Base-by-base conservation (phyloP, 2,888 invertebrate genomes). In the Acleris sparsana region DNA sequence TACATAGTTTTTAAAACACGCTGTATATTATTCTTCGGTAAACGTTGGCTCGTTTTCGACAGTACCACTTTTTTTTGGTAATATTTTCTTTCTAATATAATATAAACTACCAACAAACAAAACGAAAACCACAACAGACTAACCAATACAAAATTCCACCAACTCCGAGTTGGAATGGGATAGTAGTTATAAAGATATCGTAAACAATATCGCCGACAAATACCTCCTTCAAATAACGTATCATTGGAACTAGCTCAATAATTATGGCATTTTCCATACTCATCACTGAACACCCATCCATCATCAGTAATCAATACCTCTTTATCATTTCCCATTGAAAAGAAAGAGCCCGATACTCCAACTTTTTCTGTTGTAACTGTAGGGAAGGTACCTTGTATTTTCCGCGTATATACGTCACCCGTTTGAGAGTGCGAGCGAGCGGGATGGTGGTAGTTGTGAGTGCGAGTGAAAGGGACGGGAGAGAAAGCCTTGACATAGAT, bases 391-490 rank as follows among this genome's bases (percentile, higher is more conserved):
- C 82, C 81, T 80, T 79, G 74, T 75, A 72, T 85, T 83, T 82
- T 82, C 82, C 80, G 79, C 77, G 78, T 76, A 75, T 79, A 76
- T 80, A 77, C 79, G 79, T 82, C 83, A 81, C 78, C 78, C 76
- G 79, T 78, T 82, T 79, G 76, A 78, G 78, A 77, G 75, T 75
- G 76, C 61, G 79, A 65, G 70, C 22, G 75, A 84, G 68, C 13
- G 78, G 75, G 79, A 83, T n/a, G 57, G 71, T 43, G 18, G 60
- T 66, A 73, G 69, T 67, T 68, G 61, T 70, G 73, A 72, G 75
- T 72, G 71, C 55, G 78, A 60, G 44, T 66, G 80, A 86, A 68
- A 71, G 78, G 75, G 86, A 81, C 69, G 72, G 72, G 33, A 67
- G 73, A 74, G 71, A 78, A 77, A 83, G 78, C 83, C 84, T 83